phyloP scores from a whole-genome alignment of 2,113 vertebrate genomes.

The Plecturocebus donacophilus region DNA sequence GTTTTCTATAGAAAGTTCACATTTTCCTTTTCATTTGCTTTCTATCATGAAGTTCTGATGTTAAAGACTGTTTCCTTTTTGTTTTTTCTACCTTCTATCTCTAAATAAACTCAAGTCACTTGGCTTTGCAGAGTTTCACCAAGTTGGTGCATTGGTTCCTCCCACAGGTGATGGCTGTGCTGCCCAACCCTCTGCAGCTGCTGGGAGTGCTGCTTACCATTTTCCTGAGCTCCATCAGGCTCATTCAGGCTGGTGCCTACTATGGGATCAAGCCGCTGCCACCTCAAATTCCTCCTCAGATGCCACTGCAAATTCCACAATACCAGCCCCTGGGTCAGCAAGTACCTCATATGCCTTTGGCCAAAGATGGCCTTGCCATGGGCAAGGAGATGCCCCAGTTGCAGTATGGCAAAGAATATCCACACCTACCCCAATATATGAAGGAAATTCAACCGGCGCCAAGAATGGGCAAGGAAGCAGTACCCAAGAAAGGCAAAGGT shows the following conservation, averaged over 20 bases:
- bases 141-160: background rate
- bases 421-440: slow-evolving; percentile 92
- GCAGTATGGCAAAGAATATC: slow-evolving; percentile 92
- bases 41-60: background rate
- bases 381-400: slow-evolving; percentile 94
- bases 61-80: background rate
- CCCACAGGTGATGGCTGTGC: slow-evolving; percentile 85
- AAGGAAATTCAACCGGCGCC: slow-evolving; percentile 94
- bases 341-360: slow-evolving; percentile 91
- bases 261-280: slow-evolving; percentile 94
- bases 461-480: slow-evolving; percentile 92
- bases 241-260: slow-evolving; percentile 89
- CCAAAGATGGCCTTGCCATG: slow-evolving; percentile 90
- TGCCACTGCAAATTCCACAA: slow-evolving; percentile 84
- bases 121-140: background rate
- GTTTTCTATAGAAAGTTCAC: background rate
- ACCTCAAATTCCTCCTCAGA: slow-evolving; percentile 88
- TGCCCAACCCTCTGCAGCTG: slow-evolving; percentile 79
- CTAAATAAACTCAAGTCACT: background rate
- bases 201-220: slow-evolving; percentile 82
- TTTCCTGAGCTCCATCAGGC: slow-evolving; percentile 84
- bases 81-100: background rate
- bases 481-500: slow-evolving; percentile 96
- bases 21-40: background rate
- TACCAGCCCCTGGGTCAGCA: slow-evolving; percentile 92